A percentile compares a stretch with the other conserved stretches of the same genome.
phyloP scores from a whole-genome alignment of 2,113 vertebrate species.

The Mandrillus leucophaeus region DNA sequence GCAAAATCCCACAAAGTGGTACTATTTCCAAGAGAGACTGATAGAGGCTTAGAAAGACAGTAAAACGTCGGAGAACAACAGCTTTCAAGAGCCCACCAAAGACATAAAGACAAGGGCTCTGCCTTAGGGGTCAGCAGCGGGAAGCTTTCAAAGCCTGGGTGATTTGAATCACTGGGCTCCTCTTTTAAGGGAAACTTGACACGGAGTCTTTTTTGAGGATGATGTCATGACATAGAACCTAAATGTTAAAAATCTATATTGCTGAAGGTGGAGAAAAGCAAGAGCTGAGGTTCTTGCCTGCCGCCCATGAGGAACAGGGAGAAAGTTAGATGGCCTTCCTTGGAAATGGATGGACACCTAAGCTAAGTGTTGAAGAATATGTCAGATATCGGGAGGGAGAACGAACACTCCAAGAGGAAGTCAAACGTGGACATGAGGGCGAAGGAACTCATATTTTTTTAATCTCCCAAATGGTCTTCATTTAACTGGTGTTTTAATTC shows the following conservation, averaged over 20 bases:
- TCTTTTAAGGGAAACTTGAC: neutral
- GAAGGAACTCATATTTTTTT: no score
- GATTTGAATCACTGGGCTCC: neutral
- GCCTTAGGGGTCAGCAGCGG: rapidly evolving
- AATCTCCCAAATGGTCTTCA: no score
- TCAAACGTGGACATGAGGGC: no score
- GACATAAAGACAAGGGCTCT: rapidly evolving
- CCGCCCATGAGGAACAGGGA: no score
- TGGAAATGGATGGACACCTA: no score
- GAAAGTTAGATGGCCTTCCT: no score
- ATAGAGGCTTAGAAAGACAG: neutral
- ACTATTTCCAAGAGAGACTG: rapidly evolving
- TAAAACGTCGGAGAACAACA: neutral
- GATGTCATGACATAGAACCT: no score
- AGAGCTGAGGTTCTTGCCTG: no score
- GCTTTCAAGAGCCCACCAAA: neutral
- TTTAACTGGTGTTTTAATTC: neutral
- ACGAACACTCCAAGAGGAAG: no score
- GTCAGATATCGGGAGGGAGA: no score
- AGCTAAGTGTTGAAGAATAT: no score
- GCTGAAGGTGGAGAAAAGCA: no score
- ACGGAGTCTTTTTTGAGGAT: neutral
- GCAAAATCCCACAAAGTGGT: neutral
- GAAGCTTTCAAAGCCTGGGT: neutral
- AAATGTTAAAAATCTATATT: neutral